phyloP scores from a whole-genome alignment of 2,113 vertebrate species.

The Dicentrarchus labrax region DNA sequence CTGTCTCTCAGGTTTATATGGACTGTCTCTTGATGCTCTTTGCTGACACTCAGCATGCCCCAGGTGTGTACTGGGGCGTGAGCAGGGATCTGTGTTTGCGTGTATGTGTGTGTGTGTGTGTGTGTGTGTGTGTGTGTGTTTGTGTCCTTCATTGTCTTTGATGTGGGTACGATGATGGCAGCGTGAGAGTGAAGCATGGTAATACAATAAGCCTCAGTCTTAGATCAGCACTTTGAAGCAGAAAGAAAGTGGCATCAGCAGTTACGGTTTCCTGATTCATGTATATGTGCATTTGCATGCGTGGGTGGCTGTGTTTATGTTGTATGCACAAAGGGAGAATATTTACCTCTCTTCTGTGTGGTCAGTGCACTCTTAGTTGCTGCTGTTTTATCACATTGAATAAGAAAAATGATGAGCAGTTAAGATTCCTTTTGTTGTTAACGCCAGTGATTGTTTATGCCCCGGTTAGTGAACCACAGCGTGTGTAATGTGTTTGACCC shows the following conservation, averaged over 20 bases:
- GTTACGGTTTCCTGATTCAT: not conserved
- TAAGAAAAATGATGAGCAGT: not conserved
- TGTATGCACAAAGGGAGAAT: not conserved
- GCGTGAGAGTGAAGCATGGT: not conserved
- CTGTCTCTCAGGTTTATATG: conserved; percentile 2
- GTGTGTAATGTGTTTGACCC: conserved; percentile 40
- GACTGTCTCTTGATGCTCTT: not conserved
- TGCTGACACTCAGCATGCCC: conserved; percentile 11
- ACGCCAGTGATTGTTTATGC: not conserved
- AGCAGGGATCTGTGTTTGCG: not conserved
- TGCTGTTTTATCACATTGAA: not conserved
- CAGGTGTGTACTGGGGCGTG: conserved; percentile 12
- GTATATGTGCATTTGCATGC: not conserved
- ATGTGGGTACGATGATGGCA: conserved; percentile 14
- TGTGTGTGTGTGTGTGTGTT: conserved; percentile 14
- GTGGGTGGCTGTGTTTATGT: not conserved
- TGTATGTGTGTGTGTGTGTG: conserved; percentile 20
- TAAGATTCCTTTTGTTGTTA: not conserved
- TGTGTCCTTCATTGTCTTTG: conserved; percentile 15
- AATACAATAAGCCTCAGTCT: not conserved
- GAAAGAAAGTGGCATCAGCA: conserved; percentile 9
- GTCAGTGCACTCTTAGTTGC: not conserved
- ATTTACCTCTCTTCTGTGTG: not conserved
- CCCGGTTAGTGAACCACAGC: conserved; percentile 7
- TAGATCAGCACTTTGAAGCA: conserved; percentile 28